Conservation (phyloP, 2,888 invertebrate species). For the Cistogaster globosa region DNA sequence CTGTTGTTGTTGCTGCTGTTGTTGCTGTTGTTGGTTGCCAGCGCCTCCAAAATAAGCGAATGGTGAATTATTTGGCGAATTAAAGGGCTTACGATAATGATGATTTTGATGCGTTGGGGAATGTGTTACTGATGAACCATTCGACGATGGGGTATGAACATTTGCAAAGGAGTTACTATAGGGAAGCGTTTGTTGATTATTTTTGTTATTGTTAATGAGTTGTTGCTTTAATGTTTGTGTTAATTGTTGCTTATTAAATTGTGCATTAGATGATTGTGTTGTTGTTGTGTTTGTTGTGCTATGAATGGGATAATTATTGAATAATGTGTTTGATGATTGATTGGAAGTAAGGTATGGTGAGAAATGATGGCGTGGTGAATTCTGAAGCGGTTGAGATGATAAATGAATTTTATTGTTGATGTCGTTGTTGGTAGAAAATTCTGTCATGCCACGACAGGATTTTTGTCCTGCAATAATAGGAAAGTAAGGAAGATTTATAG, state of each 20-base stretch:
- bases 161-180: constrained; percentile 73
- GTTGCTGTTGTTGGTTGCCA: no score
- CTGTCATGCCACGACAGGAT: constrained; percentile 83
- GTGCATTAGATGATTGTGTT: constrained; percentile 74
- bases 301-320: constrained; percentile 72
- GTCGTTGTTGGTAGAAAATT: constrained; percentile 82
- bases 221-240: constrained; percentile 74
- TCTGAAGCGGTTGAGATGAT: constrained; percentile 81
- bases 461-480: constrained; percentile 79
- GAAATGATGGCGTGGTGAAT: constrained; percentile 77
- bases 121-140: constrained; percentile 76
- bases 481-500: neutral
- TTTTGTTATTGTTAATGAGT: constrained; percentile 74
- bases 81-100: constrained; percentile 79
- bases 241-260: constrained; percentile 73
- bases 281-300: constrained; percentile 71
- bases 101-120: constrained; percentile 77
- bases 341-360: constrained; percentile 58
- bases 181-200: constrained; percentile 76
- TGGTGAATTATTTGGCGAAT: constrained; percentile 81
- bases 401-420: constrained; percentile 81
- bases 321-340: constrained; percentile 60
- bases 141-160: constrained; percentile 73
- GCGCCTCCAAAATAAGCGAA: constrained; percentile 74
- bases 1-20: constrained; percentile 71